Base-by-base conservation (phyloP, 2,113 vertebrate species). In the Morone saxatilis region DNA sequence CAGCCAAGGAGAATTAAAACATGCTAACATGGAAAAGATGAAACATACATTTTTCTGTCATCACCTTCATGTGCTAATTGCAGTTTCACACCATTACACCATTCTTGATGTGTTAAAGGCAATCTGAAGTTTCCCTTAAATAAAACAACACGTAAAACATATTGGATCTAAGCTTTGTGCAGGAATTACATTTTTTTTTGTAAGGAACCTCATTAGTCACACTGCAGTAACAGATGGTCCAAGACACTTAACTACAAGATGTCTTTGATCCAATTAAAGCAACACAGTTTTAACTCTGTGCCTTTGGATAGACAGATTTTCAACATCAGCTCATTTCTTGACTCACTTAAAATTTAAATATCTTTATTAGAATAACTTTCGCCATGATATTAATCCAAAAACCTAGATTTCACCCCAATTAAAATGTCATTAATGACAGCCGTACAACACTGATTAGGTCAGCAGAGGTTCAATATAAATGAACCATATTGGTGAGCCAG, bases 241-340 rank as follows among this genome's bases (percentile, higher is more conserved):
- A 6, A 78, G 62, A 57, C 40, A 11, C 22, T 38, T 25, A 20
- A 45, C 0, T 31, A 36, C 43, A 41, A 38, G 31, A 63, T 6
- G 17, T 31, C 50, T 86, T n/a, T 51, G 47, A 72, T 40, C n/a
- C 50, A 70, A 57, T 76, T 66, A 81, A 69, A 77, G 45, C 13
- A 45, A 2, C 19, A 17, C 16, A 7, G 19, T 20, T 25, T 47
- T 7, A 48, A 8, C 47, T 56, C 25, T 8, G 54, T 48, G 6
- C 17, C 51, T 57, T 45, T 38, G 62, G 31, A 31, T 41, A 19
- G 57, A 2, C 7, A 48, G 40, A 31, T 53, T 20, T 53, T 78
- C 48, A 41, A 10, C 20, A 50, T 66, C 56, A 60, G 40, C 56
- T 73, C 13, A 17, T 36, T 73, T 78, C 40, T 60, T 25, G 16